Conservation (phyloP, 2,888 invertebrate species). For the Agonopterix alstromeriana region DNA sequence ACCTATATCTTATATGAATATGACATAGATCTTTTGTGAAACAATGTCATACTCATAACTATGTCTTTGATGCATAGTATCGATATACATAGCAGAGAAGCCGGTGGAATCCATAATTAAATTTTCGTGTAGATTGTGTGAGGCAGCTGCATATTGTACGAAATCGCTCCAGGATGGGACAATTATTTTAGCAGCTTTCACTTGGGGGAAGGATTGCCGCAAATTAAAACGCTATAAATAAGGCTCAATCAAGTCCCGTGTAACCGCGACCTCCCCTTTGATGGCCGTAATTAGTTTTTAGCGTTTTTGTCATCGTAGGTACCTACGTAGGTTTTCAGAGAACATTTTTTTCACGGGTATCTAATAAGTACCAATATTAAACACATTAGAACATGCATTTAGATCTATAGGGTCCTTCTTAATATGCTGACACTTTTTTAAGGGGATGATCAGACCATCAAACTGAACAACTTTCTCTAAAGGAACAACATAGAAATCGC, state of each 20-base stretch:
- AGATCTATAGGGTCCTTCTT: no score
- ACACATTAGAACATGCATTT: no score
- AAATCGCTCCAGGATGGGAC: not conserved
- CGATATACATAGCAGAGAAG: not conserved
- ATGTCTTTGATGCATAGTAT: constrained; percentile 32
- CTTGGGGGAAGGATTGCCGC: constrained; percentile 12
- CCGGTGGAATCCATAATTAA: constrained; percentile 34
- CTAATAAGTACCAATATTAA: no score
- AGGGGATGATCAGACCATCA: no score
- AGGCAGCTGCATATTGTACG: constrained; percentile 8
- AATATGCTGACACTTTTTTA: no score
- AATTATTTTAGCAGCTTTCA: constrained; percentile 3
- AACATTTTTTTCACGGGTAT: no score
- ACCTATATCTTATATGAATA: no score
- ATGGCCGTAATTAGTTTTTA: constrained; percentile 54
- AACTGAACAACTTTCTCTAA: no score
- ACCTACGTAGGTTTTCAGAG: no score
- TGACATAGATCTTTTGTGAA: no score
- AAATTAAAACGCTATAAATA: constrained; percentile 36
- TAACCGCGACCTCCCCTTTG: constrained; percentile 38
- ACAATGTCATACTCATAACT: constrained; percentile 5
- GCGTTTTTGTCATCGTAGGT: not conserved
- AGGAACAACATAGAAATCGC: no score
- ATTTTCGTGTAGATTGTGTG: constrained; percentile 16
- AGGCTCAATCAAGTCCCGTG: constrained; percentile 40